Evolutionary conservation across 2,888 invertebrate species (phyloP).

Genomic region (Prenolepis imparis): DNA sequence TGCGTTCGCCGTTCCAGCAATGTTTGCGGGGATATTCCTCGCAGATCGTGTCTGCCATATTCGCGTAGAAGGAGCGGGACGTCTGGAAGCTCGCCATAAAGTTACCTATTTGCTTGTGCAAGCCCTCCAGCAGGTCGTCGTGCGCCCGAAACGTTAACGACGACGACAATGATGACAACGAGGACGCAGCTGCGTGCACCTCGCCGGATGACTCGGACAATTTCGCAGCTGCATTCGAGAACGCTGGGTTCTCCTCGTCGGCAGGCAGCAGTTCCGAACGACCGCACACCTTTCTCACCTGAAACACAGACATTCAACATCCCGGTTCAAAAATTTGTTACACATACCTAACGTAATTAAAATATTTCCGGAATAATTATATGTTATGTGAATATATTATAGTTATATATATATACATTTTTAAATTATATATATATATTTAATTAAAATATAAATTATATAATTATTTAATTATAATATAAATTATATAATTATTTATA

Average conservation of each 20-base stretch:
- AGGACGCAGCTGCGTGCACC: constrained; percentile 68
- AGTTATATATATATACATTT: too few species aligned
- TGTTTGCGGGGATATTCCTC: constrained; percentile 90
- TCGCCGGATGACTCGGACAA: constrained; percentile 56
- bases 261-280: constrained; percentile 78
- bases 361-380: not conserved
- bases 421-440: too few species aligned
- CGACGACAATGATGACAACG: constrained; percentile 57
- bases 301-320: constrained; percentile 63
- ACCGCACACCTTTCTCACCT: constrained; percentile 84
- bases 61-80: constrained; percentile 94
- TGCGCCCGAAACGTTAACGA: constrained; percentile 60
- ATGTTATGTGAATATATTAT: not conserved
- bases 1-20: constrained; percentile 94
- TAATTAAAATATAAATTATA: too few species aligned
- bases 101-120: constrained; percentile 84
- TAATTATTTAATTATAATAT: too few species aligned
- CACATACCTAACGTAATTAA: not conserved
- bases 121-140: constrained; percentile 81
- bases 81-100: constrained; percentile 85
- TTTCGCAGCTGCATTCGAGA: constrained; percentile 66
- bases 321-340: not conserved
- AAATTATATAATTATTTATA: too few species aligned
- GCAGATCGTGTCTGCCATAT: constrained; percentile 93
- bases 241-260: constrained; percentile 50